A percentile compares a stretch with the other conserved stretches of the same genome.
These are phyloP conservation scores for Augiades crinisus DNA, from an alignment of 2,888 invertebrate genomes.

Conservation along the genomic window DNA sequence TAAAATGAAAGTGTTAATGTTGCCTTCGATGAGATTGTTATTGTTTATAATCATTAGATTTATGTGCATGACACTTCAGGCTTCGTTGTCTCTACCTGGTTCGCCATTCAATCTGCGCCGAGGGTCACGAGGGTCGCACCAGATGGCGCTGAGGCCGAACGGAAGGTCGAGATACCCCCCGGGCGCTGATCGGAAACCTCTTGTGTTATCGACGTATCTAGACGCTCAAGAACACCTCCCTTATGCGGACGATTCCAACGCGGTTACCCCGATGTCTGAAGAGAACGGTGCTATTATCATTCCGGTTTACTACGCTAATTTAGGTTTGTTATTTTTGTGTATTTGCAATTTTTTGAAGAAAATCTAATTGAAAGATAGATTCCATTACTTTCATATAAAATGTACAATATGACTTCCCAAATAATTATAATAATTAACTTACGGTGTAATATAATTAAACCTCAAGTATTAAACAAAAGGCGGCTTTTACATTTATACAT, in stretches of 20 bases:
- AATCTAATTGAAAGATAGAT: too few species aligned
- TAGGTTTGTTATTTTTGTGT: slow-evolving; percentile 77
- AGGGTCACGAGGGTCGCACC: slow-evolving; percentile 95
- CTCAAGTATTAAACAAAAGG: too few species aligned
- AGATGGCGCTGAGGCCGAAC: slow-evolving; percentile 92
- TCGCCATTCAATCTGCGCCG: slow-evolving; percentile 97
- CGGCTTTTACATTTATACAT: too few species aligned
- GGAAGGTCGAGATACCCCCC: slow-evolving; percentile 90
- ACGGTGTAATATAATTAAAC: too few species aligned
- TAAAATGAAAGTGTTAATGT: slow-evolving; percentile 24
- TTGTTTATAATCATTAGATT: slow-evolving; percentile 13
- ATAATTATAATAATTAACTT: too few species aligned
- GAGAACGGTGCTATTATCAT: slow-evolving; percentile 98
- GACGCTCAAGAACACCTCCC: slow-evolving; percentile 97
- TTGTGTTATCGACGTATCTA: slow-evolving; percentile 96
- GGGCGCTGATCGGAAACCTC: slow-evolving; percentile 94
- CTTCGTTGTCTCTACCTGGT: slow-evolving; percentile 97
- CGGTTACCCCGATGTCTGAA: slow-evolving; percentile 98
- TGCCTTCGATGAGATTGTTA: slow-evolving; percentile 9
- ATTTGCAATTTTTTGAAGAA: not conserved
- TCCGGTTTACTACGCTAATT: slow-evolving; percentile 93
- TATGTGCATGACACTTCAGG: slow-evolving; percentile 81
- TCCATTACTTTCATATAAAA: too few species aligned
- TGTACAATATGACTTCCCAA: too few species aligned
- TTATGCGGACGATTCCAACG: slow-evolving; percentile 98